These are phyloP conservation scores for Limnephilus auricula DNA, from an alignment of 2,888 invertebrate genomes.

Conservation along the genomic window DNA sequence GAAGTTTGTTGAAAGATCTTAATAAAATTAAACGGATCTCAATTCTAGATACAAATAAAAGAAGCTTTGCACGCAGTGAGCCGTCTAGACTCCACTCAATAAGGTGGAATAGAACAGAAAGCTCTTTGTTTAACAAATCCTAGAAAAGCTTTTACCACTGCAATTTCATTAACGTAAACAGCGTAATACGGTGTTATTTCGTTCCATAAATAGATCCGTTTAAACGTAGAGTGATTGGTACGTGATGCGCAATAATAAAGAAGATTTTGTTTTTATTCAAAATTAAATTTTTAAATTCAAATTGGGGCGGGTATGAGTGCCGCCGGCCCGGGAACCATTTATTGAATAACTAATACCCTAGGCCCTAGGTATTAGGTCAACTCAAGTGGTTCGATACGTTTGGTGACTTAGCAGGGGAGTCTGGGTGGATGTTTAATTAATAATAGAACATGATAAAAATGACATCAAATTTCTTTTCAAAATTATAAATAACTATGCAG, in stretches of 20 bases:
- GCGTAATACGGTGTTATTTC: not conserved
- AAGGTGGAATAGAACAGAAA: not conserved
- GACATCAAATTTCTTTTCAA: too few relatives aligned
- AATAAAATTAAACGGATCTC: not conserved
- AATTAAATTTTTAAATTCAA: too few relatives aligned
- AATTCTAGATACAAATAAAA: not conserved
- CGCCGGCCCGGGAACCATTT: too few relatives aligned
- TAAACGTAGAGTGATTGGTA: not conserved
- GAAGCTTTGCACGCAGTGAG: not conserved
- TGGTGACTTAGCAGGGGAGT: too few relatives aligned
- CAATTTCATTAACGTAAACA: conserved; percentile 2
- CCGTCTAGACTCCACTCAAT: not conserved
- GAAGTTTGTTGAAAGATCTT: not conserved
- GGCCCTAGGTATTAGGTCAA: too few relatives aligned
- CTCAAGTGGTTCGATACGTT: too few relatives aligned
- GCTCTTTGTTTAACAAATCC: not conserved
- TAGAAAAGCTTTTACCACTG: not conserved
- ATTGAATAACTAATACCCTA: too few relatives aligned
- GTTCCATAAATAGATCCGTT: not conserved
- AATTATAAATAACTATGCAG: too few relatives aligned
- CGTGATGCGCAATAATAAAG: not conserved
- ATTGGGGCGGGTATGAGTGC: too few relatives aligned
- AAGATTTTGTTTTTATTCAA: too few relatives aligned
- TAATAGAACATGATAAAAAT: too few relatives aligned
- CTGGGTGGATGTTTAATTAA: too few relatives aligned